Percentiles rank a stretch among this genome's conserved stretches.
phyloP scores from a whole-genome alignment of 1,140 invertebrate species.

The Stegodyphus mimosarum region DNA sequence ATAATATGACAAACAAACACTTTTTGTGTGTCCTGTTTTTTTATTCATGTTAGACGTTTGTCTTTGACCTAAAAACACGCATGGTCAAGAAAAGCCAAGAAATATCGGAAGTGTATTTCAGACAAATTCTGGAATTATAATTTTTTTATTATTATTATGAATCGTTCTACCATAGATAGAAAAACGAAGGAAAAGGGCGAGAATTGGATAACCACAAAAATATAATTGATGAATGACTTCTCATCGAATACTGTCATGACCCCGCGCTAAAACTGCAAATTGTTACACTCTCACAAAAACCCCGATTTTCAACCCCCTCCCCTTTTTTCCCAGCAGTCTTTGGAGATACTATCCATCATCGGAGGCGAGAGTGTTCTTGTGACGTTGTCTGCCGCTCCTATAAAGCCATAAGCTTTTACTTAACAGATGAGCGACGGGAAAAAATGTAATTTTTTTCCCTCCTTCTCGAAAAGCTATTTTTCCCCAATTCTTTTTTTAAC shows the following conservation, averaged over 20 bases:
- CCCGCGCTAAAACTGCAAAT: constrained; percentile 36
- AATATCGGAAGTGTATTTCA: no score
- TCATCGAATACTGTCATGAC: constrained; percentile 8
- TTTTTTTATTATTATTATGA: no score
- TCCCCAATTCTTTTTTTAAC: constrained; percentile 2
- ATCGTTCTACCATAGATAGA: no score
- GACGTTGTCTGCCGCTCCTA: constrained; percentile 29
- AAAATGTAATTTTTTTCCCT: constrained; percentile 10
- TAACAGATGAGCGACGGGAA: constrained; percentile 26
- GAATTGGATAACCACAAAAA: no score
- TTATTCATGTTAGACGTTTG: no score
- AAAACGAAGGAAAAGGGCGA: no score
- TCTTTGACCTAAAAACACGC: no score
- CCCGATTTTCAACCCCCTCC: not conserved
- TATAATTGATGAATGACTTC: constrained; percentile 38
- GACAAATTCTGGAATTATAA: no score
- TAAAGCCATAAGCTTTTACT: constrained; percentile 45
- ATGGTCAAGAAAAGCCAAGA: no score
- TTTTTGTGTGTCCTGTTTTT: no score
- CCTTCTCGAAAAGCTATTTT: constrained; percentile 15
- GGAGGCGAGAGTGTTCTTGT: constrained; percentile 20
- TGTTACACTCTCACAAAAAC: constrained; percentile 44
- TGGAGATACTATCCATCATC: constrained; percentile 33
- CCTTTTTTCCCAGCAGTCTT: constrained; percentile 5
- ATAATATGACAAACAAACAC: no score